phyloP scores from a whole-genome alignment of 1,140 invertebrate species.

The Sinella curviseta region DNA sequence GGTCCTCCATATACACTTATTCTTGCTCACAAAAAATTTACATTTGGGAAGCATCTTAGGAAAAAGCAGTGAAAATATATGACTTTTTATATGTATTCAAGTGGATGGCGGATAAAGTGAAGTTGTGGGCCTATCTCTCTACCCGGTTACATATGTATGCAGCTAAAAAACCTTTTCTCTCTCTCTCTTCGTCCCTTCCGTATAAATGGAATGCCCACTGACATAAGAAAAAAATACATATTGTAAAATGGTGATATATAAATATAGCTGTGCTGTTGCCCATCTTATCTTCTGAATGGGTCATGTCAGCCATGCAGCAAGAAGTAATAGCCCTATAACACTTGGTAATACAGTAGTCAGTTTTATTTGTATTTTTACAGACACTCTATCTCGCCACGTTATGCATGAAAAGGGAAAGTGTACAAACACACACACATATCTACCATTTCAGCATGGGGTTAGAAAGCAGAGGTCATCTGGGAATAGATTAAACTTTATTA shows the following conservation, averaged over 20 bases:
- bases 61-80: neutral
- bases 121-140: neutral
- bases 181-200: too few relatives aligned
- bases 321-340: neutral
- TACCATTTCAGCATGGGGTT: neutral
- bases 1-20: too few relatives aligned
- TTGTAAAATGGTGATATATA: neutral
- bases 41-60: conserved; percentile 10
- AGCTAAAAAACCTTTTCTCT: neutral
- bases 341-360: neutral
- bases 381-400: conserved; percentile 19
- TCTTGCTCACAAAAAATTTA: conserved; percentile 14
- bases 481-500: conserved; percentile 28
- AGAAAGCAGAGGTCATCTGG: conserved; percentile 15
- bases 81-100: neutral
- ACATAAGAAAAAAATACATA: neutral
- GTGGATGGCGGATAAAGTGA: too few relatives aligned
- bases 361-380: conserved; percentile 24
- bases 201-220: neutral
- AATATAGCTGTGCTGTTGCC: neutral
- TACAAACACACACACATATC: neutral
- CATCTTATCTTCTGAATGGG: conserved; percentile 11
- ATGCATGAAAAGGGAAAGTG: conserved; percentile 1
- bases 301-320: neutral
- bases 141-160: neutral